These are phyloP conservation scores for Rhagophthalmus giganteus DNA, from an alignment of 2,888 invertebrate species.

Conservation along the genomic window DNA sequence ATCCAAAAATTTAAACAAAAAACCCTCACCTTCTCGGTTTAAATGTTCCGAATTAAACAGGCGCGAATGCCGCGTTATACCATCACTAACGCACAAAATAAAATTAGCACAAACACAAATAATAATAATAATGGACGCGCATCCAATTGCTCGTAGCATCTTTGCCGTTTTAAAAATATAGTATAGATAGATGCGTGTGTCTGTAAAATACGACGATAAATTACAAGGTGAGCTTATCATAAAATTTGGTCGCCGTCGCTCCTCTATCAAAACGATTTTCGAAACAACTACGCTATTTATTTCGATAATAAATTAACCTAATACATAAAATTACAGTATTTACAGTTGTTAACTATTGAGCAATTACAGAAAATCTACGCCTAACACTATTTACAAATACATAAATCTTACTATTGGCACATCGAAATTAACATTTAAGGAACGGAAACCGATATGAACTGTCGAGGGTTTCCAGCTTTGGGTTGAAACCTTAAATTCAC, in stretches of 20 bases:
- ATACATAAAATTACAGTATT: no score
- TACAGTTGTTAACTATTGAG: background rate
- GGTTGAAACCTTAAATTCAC: constrained; percentile 81
- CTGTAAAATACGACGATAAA: no score
- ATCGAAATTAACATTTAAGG: constrained; percentile 58
- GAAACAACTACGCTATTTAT: no score
- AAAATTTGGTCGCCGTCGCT: no score
- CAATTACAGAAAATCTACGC: no score
- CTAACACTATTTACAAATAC: constrained; percentile 1
- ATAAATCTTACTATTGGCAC: constrained; percentile 5
- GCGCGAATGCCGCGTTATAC: constrained; percentile 46
- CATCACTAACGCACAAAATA: constrained; percentile 1
- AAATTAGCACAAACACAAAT: constrained; percentile 17
- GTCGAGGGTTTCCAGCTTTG: constrained; percentile 77
- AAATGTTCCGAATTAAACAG: constrained; percentile 47
- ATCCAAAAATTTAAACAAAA: background rate
- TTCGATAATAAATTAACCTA: no score
- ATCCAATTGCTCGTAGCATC: no score
- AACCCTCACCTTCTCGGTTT: constrained; percentile 53
- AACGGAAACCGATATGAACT: constrained; percentile 74
- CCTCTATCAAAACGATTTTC: no score
- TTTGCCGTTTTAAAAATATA: background rate
- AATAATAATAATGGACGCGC: no score
- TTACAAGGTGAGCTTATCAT: no score
- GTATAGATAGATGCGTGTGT: no score